Evolutionary conservation across 2,888 invertebrate species (phyloP).

Genomic region (Drosophila testacea): DNA sequence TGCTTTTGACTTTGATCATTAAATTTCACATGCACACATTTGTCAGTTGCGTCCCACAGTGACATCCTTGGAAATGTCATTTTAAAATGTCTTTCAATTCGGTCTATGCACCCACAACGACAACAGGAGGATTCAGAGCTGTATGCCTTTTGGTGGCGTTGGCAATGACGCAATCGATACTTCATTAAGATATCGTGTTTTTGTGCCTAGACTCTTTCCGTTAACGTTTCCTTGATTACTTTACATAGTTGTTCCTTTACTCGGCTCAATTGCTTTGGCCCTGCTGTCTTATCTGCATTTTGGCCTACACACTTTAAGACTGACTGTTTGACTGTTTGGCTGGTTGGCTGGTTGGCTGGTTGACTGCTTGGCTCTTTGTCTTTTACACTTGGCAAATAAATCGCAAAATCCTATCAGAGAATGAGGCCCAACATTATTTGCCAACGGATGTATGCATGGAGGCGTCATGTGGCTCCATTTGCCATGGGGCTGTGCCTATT

Average conservation of each 20-base stretch:
- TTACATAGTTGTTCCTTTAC: slow-evolving; percentile 73
- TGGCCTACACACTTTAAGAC: slow-evolving; percentile 57
- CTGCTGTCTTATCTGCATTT: slow-evolving; percentile 66
- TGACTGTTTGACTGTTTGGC: slow-evolving; percentile 13
- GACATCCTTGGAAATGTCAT: slow-evolving; percentile 66
- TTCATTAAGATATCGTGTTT: slow-evolving; percentile 81
- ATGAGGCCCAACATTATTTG: slow-evolving; percentile 68
- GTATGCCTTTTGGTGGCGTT: slow-evolving; percentile 55
- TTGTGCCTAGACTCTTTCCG: slow-evolving; percentile 81
- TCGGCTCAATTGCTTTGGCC: slow-evolving; percentile 49
- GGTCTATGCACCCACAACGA: slow-evolving; percentile 26
- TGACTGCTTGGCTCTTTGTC: slow-evolving; percentile 64
- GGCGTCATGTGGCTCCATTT: slow-evolving; percentile 56
- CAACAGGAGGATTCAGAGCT: slow-evolving; percentile 21
- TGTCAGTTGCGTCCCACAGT: slow-evolving; percentile 45
- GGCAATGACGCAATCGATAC: slow-evolving; percentile 73
- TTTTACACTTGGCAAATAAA: slow-evolving; percentile 76
- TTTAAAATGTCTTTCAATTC: slow-evolving; percentile 67
- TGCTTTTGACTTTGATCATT: neutral
- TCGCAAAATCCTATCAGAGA: slow-evolving; percentile 74
- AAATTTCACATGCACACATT: slow-evolving; percentile 1
- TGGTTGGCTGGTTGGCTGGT: slow-evolving; percentile 29
- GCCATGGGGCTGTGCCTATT: slow-evolving; percentile 38
- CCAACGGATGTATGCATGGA: slow-evolving; percentile 73
- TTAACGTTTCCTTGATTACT: slow-evolving; percentile 83